phyloP scores from a whole-genome alignment of 2,797 vertebrate species.

The Fratercula arctica region DNA sequence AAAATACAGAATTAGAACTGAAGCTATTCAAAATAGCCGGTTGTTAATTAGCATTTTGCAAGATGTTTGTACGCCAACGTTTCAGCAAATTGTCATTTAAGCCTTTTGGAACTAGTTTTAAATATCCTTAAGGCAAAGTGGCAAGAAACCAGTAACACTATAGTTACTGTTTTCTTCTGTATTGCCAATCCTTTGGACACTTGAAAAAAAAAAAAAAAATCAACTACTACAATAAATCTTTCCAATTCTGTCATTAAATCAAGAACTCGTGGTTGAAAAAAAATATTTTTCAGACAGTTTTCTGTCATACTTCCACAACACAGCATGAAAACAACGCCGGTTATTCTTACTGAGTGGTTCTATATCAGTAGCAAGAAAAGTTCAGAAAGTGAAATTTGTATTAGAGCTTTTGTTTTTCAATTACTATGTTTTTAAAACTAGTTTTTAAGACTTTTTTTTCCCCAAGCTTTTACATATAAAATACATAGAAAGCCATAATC shows the following conservation, averaged over 20 bases:
- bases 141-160: background rate
- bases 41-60: background rate
- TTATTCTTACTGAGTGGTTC: background rate
- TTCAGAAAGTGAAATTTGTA: background rate
- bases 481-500: accelerated
- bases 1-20: background rate
- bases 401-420: background rate
- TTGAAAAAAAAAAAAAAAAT: background rate
- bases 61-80: background rate
- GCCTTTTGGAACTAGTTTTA: background rate
- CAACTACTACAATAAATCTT: background rate
- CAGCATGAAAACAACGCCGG: background rate
- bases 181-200: background rate
- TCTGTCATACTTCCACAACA: background rate
- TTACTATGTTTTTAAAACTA: background rate
- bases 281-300: background rate
- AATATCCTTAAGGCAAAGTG: background rate
- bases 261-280: background rate
- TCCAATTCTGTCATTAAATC: background rate
- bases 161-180: background rate
- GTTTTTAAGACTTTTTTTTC: background rate
- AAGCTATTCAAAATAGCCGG: slow-evolving; percentile 1
- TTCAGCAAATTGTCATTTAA: background rate
- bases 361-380: background rate
- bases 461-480: background rate